These are phyloP conservation scores for Poecilia gillii DNA, from an alignment of 2,797 vertebrate genomes.

Conservation along the genomic window DNA sequence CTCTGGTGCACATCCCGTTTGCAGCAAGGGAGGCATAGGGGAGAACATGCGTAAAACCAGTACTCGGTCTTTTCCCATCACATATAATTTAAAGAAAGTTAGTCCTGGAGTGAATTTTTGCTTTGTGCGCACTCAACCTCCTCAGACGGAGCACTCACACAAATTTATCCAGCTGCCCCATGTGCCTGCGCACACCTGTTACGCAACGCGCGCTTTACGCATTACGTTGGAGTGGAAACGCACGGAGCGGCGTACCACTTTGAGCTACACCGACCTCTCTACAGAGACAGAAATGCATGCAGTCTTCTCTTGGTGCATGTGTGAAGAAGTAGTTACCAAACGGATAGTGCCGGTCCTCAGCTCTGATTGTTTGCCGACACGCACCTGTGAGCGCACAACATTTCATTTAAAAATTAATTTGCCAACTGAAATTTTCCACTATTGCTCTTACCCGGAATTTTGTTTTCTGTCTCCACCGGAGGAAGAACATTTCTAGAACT, in stretches of 20 bases:
- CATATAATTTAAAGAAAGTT: background rate
- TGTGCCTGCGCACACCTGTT: constrained; percentile 52
- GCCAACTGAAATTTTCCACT: constrained; percentile 52
- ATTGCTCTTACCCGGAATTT: constrained; percentile 36
- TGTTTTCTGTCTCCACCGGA: constrained; percentile 25
- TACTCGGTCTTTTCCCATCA: background rate
- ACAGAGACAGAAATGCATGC: constrained; percentile 4
- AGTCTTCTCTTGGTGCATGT: background rate
- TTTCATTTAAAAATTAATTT: constrained; percentile 62
- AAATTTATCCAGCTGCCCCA: constrained; percentile 30
- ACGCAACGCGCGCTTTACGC: constrained; percentile 51
- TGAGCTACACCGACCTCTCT: constrained; percentile 16
- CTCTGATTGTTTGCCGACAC: constrained; percentile 37
- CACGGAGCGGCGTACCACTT: constrained; percentile 18
- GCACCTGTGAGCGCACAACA: constrained; percentile 46
- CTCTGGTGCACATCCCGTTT: constrained; percentile 20
- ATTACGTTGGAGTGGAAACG: constrained; percentile 43
- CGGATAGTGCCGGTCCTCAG: constrained; percentile 50
- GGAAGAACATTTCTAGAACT: constrained; percentile 42
- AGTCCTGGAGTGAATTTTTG: background rate
- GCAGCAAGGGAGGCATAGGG: constrained; percentile 14
- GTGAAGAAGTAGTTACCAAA: constrained; percentile 33
- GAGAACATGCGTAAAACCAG: constrained; percentile 30
- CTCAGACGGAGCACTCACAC: background rate
- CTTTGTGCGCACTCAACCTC: background rate